Base-by-base conservation (phyloP, 2,113 vertebrate genomes). In the Anarrhichthys ocellatus region DNA sequence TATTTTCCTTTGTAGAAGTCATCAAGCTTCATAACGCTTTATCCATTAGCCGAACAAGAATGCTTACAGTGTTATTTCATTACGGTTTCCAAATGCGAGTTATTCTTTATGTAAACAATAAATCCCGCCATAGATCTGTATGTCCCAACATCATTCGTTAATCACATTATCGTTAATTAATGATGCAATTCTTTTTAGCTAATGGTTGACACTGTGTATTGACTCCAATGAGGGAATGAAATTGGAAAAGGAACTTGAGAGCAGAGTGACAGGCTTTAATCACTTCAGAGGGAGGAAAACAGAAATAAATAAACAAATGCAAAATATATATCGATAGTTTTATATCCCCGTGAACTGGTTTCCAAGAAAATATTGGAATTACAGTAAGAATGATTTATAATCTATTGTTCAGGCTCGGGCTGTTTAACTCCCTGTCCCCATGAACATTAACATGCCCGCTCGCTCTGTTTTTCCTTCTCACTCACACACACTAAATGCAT, bases 301-400 rank as follows among this genome's bases (percentile, higher is more conserved):
- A 38, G 70, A 89, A 86, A 89, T 84, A 89, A 92, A 94, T 87
- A 91, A 91, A 93, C 86, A 91, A 90, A 87, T 87, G 84, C 66
- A 71, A 72, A 82, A 87, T 87, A 73, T 87, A 73, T 92, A 95
- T 94, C 76, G 83, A 94, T 93, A 87, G 89, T 91, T 89, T 92
- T 90, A 84, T 89, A 71, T 89, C 83, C 72, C 76, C 9, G 75
- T 90, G 85, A 92, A 91, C 85, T 89, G 89, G 87, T 94, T 93
- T 91, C 93, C 91, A 93, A 91, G 89, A 94, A 93, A 92, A 89
- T 92, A 92, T 91, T 76, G 90, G 76, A 91, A 93, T 94, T 94
- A 92, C 87, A 93, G 86, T 92, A 88, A 86, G 63, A 87, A 88
- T 94, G 92, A 95, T 94, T 93, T 94, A 94, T 92, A 83, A 83